phyloP scores from a whole-genome alignment of 35 echinoderm and acorn worm species.

The Strongylocentrotus purpuratus region DNA sequence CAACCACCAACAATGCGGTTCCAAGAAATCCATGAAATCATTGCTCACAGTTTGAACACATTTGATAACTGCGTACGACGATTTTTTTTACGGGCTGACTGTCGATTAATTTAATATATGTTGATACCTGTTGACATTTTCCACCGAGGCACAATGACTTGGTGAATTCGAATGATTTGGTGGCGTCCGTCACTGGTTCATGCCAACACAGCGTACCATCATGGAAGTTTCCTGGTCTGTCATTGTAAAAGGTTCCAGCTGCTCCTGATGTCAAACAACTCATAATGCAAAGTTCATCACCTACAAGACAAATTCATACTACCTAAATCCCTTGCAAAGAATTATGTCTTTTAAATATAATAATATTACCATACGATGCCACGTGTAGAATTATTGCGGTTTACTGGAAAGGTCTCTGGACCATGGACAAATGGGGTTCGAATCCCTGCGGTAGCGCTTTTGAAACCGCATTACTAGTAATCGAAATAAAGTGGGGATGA shows the following conservation, averaged over 20 bases:
- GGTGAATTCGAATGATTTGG: background rate
- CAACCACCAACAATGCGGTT: too few species aligned
- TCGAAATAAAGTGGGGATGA: too few species aligned
- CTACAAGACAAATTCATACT: background rate
- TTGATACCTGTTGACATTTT: background rate
- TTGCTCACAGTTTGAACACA: too few species aligned
- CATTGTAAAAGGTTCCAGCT: background rate
- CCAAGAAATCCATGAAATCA: too few species aligned
- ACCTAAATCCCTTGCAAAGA: background rate
- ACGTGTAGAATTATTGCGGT: background rate
- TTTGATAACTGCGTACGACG: too few species aligned
- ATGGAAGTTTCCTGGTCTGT: conserved; percentile 6
- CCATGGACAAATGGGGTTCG: too few species aligned
- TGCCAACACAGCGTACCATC: conserved; percentile 31
- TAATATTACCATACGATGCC: background rate
- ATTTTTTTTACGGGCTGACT: too few species aligned
- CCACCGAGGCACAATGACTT: background rate
- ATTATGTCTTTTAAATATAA: background rate
- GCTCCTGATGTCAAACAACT: background rate
- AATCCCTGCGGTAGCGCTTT: too few species aligned
- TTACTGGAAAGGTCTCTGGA: too few species aligned
- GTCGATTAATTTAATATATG: too few species aligned
- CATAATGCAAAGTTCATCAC: background rate
- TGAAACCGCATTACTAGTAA: too few species aligned
- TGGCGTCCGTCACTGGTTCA: background rate